These are phyloP conservation scores for Cygnus buccinator DNA, from an alignment of 2,113 vertebrate species.

Conservation along the genomic window DNA sequence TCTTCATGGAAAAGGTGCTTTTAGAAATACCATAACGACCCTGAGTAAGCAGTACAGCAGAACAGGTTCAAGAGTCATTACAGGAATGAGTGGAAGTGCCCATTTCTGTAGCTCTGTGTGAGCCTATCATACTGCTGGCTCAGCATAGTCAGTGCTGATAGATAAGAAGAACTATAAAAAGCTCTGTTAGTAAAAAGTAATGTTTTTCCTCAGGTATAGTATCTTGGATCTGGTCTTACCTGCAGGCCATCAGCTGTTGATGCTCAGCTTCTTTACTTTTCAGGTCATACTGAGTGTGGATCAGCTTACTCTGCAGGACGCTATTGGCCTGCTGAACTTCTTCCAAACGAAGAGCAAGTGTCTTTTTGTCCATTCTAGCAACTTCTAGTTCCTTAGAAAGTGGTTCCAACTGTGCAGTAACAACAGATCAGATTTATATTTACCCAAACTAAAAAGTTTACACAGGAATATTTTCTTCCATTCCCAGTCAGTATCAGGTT, in stretches of 20 bases:
- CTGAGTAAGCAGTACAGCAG: background rate
- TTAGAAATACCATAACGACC: background rate
- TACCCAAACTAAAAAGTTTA: background rate
- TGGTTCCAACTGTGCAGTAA: constrained; percentile 61
- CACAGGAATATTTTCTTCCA: background rate
- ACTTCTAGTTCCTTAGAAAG: constrained; percentile 69
- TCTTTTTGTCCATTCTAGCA: constrained; percentile 71
- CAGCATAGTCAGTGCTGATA: background rate
- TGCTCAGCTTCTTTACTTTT: constrained; percentile 65
- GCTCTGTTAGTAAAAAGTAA: background rate
- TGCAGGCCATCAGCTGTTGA: constrained; percentile 55
- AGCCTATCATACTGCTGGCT: background rate
- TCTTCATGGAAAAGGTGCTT: background rate
- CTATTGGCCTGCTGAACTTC: constrained; percentile 67
- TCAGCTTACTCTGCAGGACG: constrained; percentile 64
- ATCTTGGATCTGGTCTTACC: constrained; percentile 34
- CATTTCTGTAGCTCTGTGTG: background rate
- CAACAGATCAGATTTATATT: background rate
- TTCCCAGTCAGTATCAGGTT: background rate
- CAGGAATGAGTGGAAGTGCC: background rate
- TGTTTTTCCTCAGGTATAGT: background rate
- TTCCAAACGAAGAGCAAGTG: constrained; percentile 69
- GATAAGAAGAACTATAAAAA: background rate
- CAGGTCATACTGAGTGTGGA: constrained; percentile 47
- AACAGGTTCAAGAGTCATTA: background rate